Evolutionary conservation across 1,140 invertebrate species (phyloP), one percentile per base, ranked within the genome.

Genomic region (Dolichoris vasculosae): DNA sequence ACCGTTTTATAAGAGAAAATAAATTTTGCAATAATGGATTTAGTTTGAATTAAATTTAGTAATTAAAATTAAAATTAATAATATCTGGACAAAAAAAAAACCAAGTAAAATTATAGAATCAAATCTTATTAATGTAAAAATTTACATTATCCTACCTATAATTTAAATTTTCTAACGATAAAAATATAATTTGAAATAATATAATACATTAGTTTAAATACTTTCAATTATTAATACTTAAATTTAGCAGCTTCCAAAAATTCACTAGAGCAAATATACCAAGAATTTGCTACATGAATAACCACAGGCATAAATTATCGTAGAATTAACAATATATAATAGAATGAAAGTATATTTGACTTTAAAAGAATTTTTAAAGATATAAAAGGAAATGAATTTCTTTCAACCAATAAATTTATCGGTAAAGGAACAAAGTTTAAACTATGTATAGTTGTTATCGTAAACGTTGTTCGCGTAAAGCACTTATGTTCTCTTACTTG

Each of bases 261-360:
- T 38, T 20, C 38, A 43, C 69, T 73, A 43, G 43, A 26, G 26
- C 69, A 73, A 43, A 40, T 73, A 73, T 43, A 73, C 38, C 43
- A 73, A 73, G 69, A 40, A 73, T 73, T 43, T 73, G 43, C 69
- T n/a, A 40, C 6, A 40, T 38, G 69, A 9, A 23, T 73, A 73
- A 73, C 69, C 69, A 40, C 69, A 73, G 40, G 30, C 38, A 43
- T 73, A 73, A 73, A 73, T 73, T 38, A 73, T 73, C 9, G 13
- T 43, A 43, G 23, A 43, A 40, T 73, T 73, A 73, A 40, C 69
- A n/a, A 43, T 43, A 20, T 43, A 73, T 43, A 73, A 73, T 73
- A 38, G 69, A 73, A 73, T 73, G 23, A 73, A 73, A 9, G 38
- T 8, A 43, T 73, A 43, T 73, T 73, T 73, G 0, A 26, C 20